A percentile compares a stretch with the other conserved stretches of the same genome.
phyloP scores from a whole-genome alignment of 2,113 vertebrate genomes.

The Telmatochromis brachygnathus region DNA sequence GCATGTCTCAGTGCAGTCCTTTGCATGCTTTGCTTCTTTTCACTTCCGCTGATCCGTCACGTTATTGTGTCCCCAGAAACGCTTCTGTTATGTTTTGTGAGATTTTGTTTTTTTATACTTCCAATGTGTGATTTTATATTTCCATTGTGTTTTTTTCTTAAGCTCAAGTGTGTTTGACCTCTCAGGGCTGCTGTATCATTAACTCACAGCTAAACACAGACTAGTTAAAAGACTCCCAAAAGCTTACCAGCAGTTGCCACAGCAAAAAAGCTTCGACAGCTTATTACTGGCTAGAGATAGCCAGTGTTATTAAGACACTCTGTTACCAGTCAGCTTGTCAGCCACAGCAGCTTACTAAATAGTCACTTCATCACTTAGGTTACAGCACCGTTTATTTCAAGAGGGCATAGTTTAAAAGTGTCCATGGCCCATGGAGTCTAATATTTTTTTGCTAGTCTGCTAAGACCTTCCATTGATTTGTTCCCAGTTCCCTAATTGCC shows the following conservation, averaged over 20 bases:
- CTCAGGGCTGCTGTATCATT: background rate
- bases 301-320: background rate
- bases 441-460: background rate
- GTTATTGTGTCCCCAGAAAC: background rate
- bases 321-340: background rate
- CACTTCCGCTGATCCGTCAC: background rate
- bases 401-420: background rate
- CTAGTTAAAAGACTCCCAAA: background rate
- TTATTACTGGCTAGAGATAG: background rate
- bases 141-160: background rate
- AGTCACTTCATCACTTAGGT: background rate
- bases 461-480: background rate
- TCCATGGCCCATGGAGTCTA: background rate
- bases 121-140: background rate
- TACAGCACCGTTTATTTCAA: background rate
- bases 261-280: background rate
- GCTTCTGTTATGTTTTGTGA: background rate
- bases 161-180: background rate
- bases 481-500: background rate
- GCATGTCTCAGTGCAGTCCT: background rate
- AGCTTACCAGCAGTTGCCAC: background rate
- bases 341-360: background rate
- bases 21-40: background rate
- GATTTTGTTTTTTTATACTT: background rate
- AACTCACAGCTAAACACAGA: background rate